These are phyloP conservation scores for Paracentrotus lividus DNA, from an alignment of 53 echinoderm and acorn worm genomes.

Conservation along the genomic window DNA sequence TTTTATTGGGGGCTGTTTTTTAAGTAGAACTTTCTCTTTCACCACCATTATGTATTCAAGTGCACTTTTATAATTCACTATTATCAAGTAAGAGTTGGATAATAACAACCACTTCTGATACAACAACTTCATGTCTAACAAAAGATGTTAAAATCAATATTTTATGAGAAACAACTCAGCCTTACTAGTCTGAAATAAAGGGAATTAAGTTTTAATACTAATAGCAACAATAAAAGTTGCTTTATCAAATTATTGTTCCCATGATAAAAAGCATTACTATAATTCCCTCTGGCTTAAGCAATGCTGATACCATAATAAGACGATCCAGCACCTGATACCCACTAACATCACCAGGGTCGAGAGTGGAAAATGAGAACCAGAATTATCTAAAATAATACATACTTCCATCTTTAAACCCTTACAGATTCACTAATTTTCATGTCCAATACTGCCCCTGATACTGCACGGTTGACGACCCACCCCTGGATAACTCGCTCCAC, in stretches of 20 bases:
- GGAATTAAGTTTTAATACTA: no score
- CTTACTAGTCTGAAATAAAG: not conserved
- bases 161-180: not conserved
- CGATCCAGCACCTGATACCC: no score
- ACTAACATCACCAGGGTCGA: no score
- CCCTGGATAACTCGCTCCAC: not conserved
- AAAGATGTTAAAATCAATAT: not conserved
- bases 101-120: not conserved
- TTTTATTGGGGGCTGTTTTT: no score
- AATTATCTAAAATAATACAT: not conserved
- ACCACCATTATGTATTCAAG: no score
- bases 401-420: not conserved
- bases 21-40: no score
- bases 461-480: not conserved
- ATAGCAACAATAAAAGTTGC: no score
- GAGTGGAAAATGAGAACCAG: not conserved
- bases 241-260: no score
- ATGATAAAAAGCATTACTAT: no score
- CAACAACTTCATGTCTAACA: not conserved
- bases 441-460: slow-evolving; percentile 12
- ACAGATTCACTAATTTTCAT: not conserved
- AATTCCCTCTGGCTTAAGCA: no score
- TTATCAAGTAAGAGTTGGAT: not conserved
- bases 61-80: no score
- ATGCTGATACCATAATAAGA: no score